A percentile compares a stretch with the other conserved stretches of the same genome.
Evolutionary conservation across 2,888 invertebrate genomes (phyloP).

Genomic region (Pomacea canaliculata): DNA sequence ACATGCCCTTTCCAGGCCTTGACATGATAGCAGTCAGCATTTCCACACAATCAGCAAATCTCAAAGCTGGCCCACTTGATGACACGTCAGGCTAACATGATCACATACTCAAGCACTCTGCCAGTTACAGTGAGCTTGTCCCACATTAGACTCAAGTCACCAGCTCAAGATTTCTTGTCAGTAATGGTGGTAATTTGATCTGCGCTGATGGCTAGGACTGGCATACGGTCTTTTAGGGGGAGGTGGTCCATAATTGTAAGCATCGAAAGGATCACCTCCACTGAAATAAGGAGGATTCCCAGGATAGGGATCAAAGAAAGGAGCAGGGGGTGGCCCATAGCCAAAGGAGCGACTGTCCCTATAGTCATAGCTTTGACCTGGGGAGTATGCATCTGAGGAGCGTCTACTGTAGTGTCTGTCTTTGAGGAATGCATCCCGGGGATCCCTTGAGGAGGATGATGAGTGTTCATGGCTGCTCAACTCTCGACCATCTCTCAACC

Average conservation of each 20-base stretch:
- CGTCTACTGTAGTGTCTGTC: constrained; percentile 13
- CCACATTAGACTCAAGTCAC: no score
- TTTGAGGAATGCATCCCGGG: constrained; percentile 21
- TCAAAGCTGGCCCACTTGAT: no score
- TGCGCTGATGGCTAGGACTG: constrained; percentile 10
- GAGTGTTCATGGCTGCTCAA: neutral
- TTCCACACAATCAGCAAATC: no score
- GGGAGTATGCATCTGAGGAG: constrained; percentile 5
- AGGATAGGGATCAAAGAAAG: constrained; percentile 22
- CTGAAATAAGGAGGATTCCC: constrained; percentile 10
- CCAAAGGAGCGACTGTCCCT: constrained; percentile 11
- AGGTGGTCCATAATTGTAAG: constrained; percentile 33
- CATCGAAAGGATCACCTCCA: constrained; percentile 1
- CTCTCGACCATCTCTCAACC: constrained; percentile 6
- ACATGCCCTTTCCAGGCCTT: no score
- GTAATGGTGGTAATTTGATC: constrained; percentile 18
- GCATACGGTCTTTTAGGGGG: constrained; percentile 39
- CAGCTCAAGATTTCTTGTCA: no score
- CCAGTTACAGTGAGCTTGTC: no score
- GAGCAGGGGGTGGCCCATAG: neutral
- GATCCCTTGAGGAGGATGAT: constrained; percentile 4
- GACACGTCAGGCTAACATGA: no score
- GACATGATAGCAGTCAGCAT: no score
- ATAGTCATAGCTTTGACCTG: constrained; percentile 6
- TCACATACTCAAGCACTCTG: no score